phyloP scores from a whole-genome alignment of 2,888 invertebrate species.

The Blastobasis lacticolella region DNA sequence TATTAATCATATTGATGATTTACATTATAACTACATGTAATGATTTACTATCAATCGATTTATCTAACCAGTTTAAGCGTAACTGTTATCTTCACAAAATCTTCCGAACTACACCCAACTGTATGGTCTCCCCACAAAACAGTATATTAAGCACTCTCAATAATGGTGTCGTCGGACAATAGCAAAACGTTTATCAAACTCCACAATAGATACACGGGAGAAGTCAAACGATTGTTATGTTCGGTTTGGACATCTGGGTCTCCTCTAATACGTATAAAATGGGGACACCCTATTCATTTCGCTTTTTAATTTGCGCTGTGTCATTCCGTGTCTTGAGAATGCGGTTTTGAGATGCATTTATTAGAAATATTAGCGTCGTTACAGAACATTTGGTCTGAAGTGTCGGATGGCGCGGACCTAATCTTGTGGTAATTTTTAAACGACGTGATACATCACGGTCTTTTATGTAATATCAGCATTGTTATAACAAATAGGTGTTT shows the following conservation, averaged over 20 bases:
- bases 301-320: conserved; percentile 35
- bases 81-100: too few relatives aligned
- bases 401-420: too few relatives aligned
- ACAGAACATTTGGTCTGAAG: too few relatives aligned
- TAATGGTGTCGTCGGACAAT: conserved; percentile 54
- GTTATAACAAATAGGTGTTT: too few relatives aligned
- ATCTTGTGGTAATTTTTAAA: too few relatives aligned
- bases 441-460: too few relatives aligned
- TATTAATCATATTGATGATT: too few relatives aligned
- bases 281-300: conserved; percentile 35
- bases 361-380: conserved; percentile 9
- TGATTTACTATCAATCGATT: too few relatives aligned
- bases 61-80: too few relatives aligned
- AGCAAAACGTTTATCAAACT: conserved; percentile 45
- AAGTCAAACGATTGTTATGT: conserved; percentile 37
- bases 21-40: too few relatives aligned
- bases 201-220: conserved; percentile 41
- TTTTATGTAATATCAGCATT: too few relatives aligned
- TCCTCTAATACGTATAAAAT: conserved; percentile 36
- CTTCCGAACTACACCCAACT: too few relatives aligned
- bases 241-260: conserved; percentile 66
- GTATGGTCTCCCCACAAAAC: conserved; percentile 30
- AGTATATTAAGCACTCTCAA: conserved; percentile 60
- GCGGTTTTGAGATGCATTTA: conserved; percentile 25
- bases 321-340: conserved; percentile 30